Percentiles rank a stretch among this genome's conserved stretches.
Conservation (phyloP, 1,140 invertebrate genomes). For the Camponotus vicinus region DNA sequence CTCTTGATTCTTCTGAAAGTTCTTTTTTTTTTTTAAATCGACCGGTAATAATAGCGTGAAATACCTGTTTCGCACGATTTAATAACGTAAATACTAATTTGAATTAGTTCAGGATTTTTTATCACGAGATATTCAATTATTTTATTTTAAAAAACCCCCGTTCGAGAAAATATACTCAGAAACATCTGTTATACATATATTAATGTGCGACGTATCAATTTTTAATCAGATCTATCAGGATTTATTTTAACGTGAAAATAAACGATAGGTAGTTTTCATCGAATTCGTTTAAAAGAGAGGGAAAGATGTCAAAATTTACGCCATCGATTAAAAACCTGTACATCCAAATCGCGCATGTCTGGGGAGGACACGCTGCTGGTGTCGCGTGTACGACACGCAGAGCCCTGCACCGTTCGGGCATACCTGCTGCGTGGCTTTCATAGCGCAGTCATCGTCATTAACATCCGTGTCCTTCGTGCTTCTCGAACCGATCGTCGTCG, state of each 20-base stretch:
- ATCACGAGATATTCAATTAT: not conserved
- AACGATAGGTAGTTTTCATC: not conserved
- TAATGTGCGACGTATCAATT: not conserved
- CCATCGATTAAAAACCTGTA: conserved; percentile 21
- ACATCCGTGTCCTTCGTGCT: conserved; percentile 50
- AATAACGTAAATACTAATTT: not conserved
- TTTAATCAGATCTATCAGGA: not conserved
- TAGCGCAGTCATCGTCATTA: not conserved
- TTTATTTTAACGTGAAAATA: not conserved
- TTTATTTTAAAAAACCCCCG: not conserved
- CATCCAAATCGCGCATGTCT: not conserved
- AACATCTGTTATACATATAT: not conserved
- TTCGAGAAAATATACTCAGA: not conserved
- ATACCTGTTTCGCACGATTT: conserved; percentile 25
- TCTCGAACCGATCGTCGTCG: conserved; percentile 2
- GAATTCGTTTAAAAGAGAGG: not conserved
- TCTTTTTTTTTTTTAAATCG: too few relatives aligned
- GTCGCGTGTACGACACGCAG: not conserved
- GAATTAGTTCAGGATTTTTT: conserved; percentile 1
- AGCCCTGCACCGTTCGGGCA: not conserved
- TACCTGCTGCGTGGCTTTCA: conserved; percentile 21
- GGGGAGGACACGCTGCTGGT: not conserved
- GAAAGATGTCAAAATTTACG: not conserved
- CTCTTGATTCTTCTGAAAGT: not conserved
- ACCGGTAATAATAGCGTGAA: conserved; percentile 17